These are phyloP conservation scores for Parazoanthus darwini DNA, from an alignment of 92 coral and sea anemone genomes.

Conservation along the genomic window DNA sequence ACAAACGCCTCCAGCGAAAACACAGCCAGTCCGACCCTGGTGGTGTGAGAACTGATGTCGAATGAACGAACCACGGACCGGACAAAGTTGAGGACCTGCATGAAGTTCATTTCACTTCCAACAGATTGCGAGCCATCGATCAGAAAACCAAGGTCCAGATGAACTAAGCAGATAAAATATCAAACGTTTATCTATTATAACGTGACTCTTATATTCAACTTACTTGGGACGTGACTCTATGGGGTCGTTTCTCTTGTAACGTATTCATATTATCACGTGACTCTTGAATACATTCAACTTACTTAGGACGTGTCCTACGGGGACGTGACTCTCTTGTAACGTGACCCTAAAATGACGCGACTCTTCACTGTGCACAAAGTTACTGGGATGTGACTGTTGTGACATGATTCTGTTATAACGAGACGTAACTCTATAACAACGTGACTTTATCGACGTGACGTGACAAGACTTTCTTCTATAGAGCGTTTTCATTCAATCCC, in stretches of 20 bases:
- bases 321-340: too few species aligned
- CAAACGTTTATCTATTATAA: not conserved
- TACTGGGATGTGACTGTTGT: too few species aligned
- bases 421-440: too few species aligned
- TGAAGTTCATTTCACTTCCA: conserved; percentile 79
- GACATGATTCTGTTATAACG: too few species aligned
- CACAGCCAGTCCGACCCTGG: conserved; percentile 81
- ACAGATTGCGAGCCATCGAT: conserved; percentile 93
- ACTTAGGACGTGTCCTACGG: too few species aligned
- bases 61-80: conserved; percentile 82
- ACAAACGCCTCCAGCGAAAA: conserved; percentile 84
- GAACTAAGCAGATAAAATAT: conserved; percentile 46
- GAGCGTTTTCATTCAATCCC: too few species aligned
- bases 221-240: too few species aligned
- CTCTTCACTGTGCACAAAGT: too few species aligned
- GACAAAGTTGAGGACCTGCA: conserved; percentile 83
- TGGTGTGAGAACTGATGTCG: conserved; percentile 61
- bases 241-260: too few species aligned
- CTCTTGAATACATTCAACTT: not conserved
- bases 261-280: too few species aligned
- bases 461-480: too few species aligned
- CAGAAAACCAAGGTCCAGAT: conserved; percentile 85
- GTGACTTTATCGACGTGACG: not conserved
- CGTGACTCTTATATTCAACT: not conserved
- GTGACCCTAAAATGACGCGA: too few species aligned